Base-by-base conservation (phyloP, 2,113 vertebrate genomes). In the Odontophorus gujanensis region DNA sequence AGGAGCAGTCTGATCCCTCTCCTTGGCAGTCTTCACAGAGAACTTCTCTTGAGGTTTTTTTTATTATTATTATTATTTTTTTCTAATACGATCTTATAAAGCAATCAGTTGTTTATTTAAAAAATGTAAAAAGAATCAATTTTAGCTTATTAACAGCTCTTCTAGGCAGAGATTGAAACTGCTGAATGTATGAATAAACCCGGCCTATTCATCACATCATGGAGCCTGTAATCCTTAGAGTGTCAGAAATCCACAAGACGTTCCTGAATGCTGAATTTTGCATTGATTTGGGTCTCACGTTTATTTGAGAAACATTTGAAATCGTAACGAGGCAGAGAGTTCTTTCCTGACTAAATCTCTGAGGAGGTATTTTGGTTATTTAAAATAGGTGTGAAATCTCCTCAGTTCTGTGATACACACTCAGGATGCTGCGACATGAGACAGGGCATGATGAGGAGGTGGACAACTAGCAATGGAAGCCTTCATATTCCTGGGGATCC, bases 291-390 rank as follows among this genome's bases (percentile, higher is more conserved):
- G 16, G 63, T 93, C 74, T 81, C 50, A 51, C 15, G 42, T 38
- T 87, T 89, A 7, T n/a, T 91, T 89, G 72, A 84, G 89, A 95
- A 63, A 24, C 40, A 21, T 77, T 79, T 91, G 78, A 93, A 96
- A 90, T 91, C 76, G 42, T 77, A 86, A 82, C 18, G 8, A 89
- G 58, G 51, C 84, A 92, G 75, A 36, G 30, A 78, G 11, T 74
- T 92, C 65, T 59, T 59, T 77, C 20, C 61, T 67, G 50, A 69
- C 67, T 93, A 84, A 89, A 43, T 59, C 75, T 48, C 26, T 43
- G 34, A 58, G 10, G 48, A 81, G 24, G 15, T 69, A 67, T 79
- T 92, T 78, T 73, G 10, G 4, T 89, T 87, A 50, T 82, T 92
- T 87, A n/a, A 68, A 76, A 93, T 69, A 9, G 13, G 48, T 36